phyloP scores from a whole-genome alignment of 2,888 invertebrate genomes.

The Caenorhabditis afra region DNA sequence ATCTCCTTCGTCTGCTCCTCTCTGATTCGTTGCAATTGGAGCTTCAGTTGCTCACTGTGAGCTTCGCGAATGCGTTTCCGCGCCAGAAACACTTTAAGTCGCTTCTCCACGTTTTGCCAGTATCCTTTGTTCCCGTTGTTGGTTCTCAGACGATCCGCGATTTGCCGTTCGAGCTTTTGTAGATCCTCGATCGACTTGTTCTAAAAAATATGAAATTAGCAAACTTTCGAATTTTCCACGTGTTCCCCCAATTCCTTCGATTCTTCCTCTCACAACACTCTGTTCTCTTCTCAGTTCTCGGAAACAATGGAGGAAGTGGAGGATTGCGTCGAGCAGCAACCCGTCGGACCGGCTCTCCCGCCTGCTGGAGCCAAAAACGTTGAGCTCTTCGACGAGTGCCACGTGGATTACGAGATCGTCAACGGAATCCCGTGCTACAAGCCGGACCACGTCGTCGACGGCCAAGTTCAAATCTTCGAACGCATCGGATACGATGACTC shows the following conservation, averaged over 20 bases:
- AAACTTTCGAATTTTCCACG: conserved; percentile 7
- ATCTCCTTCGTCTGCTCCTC: conserved; percentile 83
- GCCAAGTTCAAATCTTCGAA: conserved; percentile 70
- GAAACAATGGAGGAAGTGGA: conserved; percentile 25
- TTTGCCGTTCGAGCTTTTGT: conserved; percentile 87
- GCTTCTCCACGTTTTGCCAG: conserved; percentile 92
- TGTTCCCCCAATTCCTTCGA: not conserved
- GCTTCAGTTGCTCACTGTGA: conserved; percentile 91
- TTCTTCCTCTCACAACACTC: not conserved
- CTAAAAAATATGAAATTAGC: conserved; percentile 44
- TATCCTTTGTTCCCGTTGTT: conserved; percentile 96
- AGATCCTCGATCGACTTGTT: conserved; percentile 93
- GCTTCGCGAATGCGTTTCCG: conserved; percentile 91
- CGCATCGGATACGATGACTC: conserved; percentile 73
- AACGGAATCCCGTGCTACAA: conserved; percentile 70
- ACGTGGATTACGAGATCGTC: conserved; percentile 54
- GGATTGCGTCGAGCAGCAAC: conserved; percentile 8
- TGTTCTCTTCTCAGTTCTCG: not conserved
- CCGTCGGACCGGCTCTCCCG: conserved; percentile 34
- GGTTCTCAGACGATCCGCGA: conserved; percentile 90
- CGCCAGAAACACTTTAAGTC: conserved; percentile 56
- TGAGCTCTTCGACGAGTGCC: conserved; percentile 16
- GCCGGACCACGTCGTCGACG: conserved; percentile 62
- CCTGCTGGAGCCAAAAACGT: conserved; percentile 11
- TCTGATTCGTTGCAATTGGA: conserved; percentile 92